These are phyloP conservation scores for Apodemia duryi DNA, from an alignment of 2,888 invertebrate genomes.

Conservation along the genomic window DNA sequence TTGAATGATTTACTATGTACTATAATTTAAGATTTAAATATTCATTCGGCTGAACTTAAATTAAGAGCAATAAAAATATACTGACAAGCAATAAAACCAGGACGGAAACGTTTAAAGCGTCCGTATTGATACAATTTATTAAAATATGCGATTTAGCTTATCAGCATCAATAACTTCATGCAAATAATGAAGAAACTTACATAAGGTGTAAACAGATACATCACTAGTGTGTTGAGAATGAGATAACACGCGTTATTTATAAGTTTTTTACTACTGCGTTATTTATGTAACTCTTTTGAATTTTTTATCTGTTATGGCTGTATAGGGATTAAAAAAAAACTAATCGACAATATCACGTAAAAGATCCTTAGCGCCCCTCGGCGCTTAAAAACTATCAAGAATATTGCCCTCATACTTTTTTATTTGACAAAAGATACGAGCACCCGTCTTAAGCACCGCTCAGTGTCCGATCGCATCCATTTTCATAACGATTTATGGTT, in stretches of 20 bases:
- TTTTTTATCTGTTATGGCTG: conserved; percentile 1
- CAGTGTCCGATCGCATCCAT: conserved; percentile 62
- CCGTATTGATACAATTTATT: conserved; percentile 20
- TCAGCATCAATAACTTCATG: conserved; percentile 30
- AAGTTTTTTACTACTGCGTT: not conserved
- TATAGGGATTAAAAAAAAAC: not conserved
- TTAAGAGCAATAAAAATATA: conserved; percentile 19
- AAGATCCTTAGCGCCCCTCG: conserved; percentile 60
- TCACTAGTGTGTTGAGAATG: conserved; percentile 18
- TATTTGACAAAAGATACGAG: conserved; percentile 43
- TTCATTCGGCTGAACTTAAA: not conserved
- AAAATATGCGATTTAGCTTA: conserved; percentile 21
- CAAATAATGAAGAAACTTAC: conserved; percentile 21
- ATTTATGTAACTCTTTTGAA: conserved; percentile 6
- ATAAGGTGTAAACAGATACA: conserved; percentile 24
- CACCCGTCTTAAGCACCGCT: conserved; percentile 52
- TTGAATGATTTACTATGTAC: conserved; percentile 1
- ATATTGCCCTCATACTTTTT: conserved; percentile 50
- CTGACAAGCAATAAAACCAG: conserved; percentile 22
- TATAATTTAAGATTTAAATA: conserved; percentile 8
- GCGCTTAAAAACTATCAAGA: conserved; percentile 42
- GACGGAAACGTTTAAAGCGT: conserved; percentile 19
- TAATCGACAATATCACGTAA: conserved; percentile 59
- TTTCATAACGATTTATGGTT: conserved; percentile 75
- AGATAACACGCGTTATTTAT: conserved; percentile 1